Evolutionary conservation across 2,113 vertebrate genomes (phyloP), one percentile per base, ranked within the genome.

Genomic region (Mola mola): DNA sequence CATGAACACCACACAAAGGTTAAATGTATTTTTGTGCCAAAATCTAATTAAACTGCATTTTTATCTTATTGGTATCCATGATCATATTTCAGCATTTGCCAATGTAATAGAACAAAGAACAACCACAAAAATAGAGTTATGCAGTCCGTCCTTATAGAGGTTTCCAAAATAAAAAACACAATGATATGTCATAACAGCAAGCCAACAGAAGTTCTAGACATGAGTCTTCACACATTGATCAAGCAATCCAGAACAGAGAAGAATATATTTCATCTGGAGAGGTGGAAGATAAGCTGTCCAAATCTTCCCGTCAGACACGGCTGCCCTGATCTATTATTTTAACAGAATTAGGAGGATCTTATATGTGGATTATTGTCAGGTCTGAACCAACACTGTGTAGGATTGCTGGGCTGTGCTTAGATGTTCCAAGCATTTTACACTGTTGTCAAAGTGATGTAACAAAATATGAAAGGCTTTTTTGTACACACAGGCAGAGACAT

Each of bases 391-490:
- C 79, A 81, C 59, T 56, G 66, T 69, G 51, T 69, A 34, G 41
- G 75, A 72, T 67, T 75, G 75, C 61, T 58, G 51, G 62, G 72
- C 68, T 57, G 57, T 60, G 65, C 76, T 88, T 81, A 78, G 72
- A 87, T 89, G 83, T 89, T 85, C 84, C 66, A 58, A 72, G 83
- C 67, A 78, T 88, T 90, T 89, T 74, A 74, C 64, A 50, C 76
- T 80, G 77, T 86, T 78, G 84, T 88, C 84, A 85, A 61, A 86
- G 74, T 70, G 75, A 86, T 69, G 78, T 88, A 80, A 69, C 44
- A 15, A 46, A 71, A 82, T 88, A 86, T 88, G 68, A 78, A 81
- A 83, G 82, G 75, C 75, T 89, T 87, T 88, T 82, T 65, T 73
- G 76, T 79, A 81, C 87, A 85, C 79, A 86, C 84, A 82, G 78